Conservation (phyloP, 2,797 vertebrate species). For the Cetoscarus ocellatus region DNA sequence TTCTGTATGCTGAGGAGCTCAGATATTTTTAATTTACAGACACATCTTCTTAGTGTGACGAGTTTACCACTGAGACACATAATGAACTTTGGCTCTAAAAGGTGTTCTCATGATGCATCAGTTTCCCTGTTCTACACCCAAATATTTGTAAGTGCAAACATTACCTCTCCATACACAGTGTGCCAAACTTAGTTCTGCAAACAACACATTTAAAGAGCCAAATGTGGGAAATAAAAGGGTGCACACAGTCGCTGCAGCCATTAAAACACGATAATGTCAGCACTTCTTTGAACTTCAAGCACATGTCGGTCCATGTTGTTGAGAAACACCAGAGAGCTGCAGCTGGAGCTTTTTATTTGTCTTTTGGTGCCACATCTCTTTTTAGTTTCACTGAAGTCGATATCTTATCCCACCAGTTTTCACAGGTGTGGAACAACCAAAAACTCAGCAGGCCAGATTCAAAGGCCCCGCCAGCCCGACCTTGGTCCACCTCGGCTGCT, state of each 20-base stretch:
- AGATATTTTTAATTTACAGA: too few species aligned
- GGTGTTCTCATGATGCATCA: slow-evolving; percentile 12
- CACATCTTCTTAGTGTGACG: too few species aligned
- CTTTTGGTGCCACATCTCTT: slow-evolving; percentile 40
- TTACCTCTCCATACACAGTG: slow-evolving; percentile 32
- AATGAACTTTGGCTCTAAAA: neutral
- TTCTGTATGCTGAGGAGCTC: too few species aligned
- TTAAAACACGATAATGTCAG: slow-evolving; percentile 21
- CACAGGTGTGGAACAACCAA: slow-evolving; percentile 60
- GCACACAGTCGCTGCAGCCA: slow-evolving; percentile 22
- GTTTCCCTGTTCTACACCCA: slow-evolving; percentile 6
- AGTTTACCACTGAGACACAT: neutral
- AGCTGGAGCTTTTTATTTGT: slow-evolving; percentile 19
- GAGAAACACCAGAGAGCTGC: slow-evolving; percentile 48
- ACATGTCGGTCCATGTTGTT: slow-evolving; percentile 43
- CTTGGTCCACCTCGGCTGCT: slow-evolving; percentile 52
- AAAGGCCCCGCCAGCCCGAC: slow-evolving; percentile 35
- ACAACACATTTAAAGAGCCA: slow-evolving; percentile 31
- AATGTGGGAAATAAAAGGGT: slow-evolving; percentile 17
- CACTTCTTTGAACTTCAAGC: slow-evolving; percentile 53
- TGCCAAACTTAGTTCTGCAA: slow-evolving; percentile 41
- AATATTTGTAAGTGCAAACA: slow-evolving; percentile 18
- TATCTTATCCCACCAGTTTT: slow-evolving; percentile 49
- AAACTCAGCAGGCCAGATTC: slow-evolving; percentile 18
- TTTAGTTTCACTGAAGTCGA: slow-evolving; percentile 49